Base-by-base conservation (phyloP, 2,113 vertebrate species). In the Nesoenas mayeri region DNA sequence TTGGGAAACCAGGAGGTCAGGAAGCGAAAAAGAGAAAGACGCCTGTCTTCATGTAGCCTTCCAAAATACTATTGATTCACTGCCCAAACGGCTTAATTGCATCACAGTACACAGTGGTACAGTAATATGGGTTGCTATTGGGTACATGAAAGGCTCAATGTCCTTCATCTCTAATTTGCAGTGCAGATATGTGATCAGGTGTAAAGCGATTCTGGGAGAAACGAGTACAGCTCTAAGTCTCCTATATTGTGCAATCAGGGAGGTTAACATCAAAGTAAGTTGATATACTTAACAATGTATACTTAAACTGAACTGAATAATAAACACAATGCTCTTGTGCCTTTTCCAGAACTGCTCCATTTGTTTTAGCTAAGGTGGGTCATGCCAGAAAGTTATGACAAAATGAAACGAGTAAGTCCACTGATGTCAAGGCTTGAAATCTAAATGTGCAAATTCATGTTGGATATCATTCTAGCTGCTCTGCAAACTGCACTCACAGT, bases 51-150 rank as follows among this genome's bases (percentile, higher is more conserved):
- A 19, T 14, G n/a, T 14, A 65, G 32, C 50, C 34, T 75, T 75
- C 88, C 53, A 53, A 88, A 80, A 61, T 21, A 31, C 24, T 48
- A 50, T n/a, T 9, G 44, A 28, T 69, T 56, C 36, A 21, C 48
- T 77, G 60, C 8, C 24, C n/a, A 60, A 57, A 69, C 54, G 54
- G n/a, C 17, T 48, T 81, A 81, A 57, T 7, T 62, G 21, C 71
- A 62, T 38, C 48, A 47, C 25, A 57, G n/a, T n/a, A 32, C 22
- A 12, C 22, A 31, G 18, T 21, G 15, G 58, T 36, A 65, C 25
- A 29, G 58, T 65, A 57, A 64, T 0, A 0, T 38, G 42, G 38
- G 31, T 22, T 85, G 71, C 28, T 34, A 58, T 4, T n/a, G 36
- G 32, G 29, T 61, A 77, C 24, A 3, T 5, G 26, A 79, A 77